These are phyloP conservation scores for Heliconius hewitsoni DNA, from an alignment of 1,140 invertebrate genomes.

Conservation along the genomic window DNA sequence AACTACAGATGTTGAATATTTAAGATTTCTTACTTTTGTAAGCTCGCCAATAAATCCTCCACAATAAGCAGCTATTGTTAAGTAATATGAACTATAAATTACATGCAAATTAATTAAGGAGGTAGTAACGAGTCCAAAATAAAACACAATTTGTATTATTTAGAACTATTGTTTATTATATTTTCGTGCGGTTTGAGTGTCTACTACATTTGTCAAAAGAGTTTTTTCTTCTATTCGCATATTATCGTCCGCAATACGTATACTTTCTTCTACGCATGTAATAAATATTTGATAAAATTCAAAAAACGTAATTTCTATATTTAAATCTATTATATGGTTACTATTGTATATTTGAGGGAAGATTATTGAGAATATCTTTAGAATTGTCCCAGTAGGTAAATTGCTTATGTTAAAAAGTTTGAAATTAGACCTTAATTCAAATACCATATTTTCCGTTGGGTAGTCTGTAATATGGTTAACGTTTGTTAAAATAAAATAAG, in stretches of 20 bases:
- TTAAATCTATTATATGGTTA: conserved; percentile 66
- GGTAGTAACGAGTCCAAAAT: not conserved
- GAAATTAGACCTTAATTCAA: conserved; percentile 33
- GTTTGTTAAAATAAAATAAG: not conserved
- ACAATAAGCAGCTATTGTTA: too few species aligned
- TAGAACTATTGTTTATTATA: conserved; percentile 14
- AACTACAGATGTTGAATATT: too few species aligned
- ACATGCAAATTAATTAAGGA: too few species aligned
- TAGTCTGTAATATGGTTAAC: conserved; percentile 43
- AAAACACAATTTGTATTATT: not conserved
- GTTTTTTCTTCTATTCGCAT: conserved; percentile 12
- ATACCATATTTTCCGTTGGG: not conserved
- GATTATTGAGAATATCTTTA: conserved; percentile 62
- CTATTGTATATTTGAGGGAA: conserved; percentile 58
- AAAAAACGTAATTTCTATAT: conserved; percentile 81
- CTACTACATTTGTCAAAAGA: not conserved
- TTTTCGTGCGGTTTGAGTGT: not conserved
- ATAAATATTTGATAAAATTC: conserved; percentile 82
- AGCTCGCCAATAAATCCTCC: too few species aligned
- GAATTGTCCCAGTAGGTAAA: conserved; percentile 56
- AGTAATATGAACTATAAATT: too few species aligned
- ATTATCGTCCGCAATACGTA: conserved; percentile 32
- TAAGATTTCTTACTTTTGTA: too few species aligned
- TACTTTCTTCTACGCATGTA: conserved; percentile 62
- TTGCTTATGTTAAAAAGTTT: conserved; percentile 66